A percentile compares a stretch with the other conserved stretches of the same genome.
Conservation (phyloP, 2,797 vertebrate species). For the Hybognathus amarus region DNA sequence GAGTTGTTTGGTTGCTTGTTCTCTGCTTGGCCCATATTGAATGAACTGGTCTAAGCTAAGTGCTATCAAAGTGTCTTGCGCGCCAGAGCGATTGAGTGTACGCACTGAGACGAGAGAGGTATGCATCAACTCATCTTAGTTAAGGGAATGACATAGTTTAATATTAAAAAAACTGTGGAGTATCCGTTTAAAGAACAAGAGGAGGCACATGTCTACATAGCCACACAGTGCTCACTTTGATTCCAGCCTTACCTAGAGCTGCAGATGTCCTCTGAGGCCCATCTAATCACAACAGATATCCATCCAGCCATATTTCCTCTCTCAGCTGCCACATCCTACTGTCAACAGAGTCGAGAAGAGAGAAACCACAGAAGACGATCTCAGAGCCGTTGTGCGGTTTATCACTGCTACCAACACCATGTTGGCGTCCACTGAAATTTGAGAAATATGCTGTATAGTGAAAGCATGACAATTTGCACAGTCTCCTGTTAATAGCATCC, state of each 20-base stretch:
- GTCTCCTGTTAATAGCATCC: conserved; percentile 61
- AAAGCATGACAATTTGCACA: conserved; percentile 59
- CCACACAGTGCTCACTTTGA: conserved; percentile 21
- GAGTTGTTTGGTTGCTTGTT: too few relatives aligned
- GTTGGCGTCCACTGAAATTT: conserved; percentile 37
- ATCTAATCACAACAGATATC: conserved; percentile 44
- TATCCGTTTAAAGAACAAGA: background rate
- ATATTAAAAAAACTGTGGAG: too few relatives aligned
- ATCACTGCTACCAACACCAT: conserved; percentile 19
- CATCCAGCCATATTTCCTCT: conserved; percentile 27
- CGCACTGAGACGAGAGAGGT: too few relatives aligned
- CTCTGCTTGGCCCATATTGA: too few relatives aligned
- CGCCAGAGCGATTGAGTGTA: too few relatives aligned
- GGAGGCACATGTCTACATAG: conserved; percentile 20
- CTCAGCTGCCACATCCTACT: conserved; percentile 11
- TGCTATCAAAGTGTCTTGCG: too few relatives aligned
- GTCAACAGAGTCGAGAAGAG: conserved; percentile 44
- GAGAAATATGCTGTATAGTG: conserved; percentile 54
- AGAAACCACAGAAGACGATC: conserved; percentile 8
- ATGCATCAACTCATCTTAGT: too few relatives aligned
- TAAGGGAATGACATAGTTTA: too few relatives aligned
- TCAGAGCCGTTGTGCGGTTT: background rate
- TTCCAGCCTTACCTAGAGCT: conserved; percentile 1
- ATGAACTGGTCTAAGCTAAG: too few relatives aligned
- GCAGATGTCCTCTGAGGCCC: conserved; percentile 17